phyloP scores from a whole-genome alignment of 2,888 invertebrate genomes.

The Euzetes globulus region DNA sequence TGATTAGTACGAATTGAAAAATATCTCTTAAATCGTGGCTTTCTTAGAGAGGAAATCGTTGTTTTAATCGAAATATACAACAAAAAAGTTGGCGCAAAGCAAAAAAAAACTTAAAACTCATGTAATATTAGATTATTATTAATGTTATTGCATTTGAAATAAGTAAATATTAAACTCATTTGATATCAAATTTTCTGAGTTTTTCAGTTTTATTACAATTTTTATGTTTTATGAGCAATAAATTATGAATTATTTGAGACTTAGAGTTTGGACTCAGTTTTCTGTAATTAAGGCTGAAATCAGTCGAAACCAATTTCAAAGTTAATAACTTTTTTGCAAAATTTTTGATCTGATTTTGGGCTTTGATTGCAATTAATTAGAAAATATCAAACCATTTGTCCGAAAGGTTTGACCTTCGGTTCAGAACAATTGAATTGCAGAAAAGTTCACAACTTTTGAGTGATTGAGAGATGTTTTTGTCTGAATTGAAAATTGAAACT shows the following conservation, averaged over 20 bases:
- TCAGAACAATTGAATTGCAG: not conserved
- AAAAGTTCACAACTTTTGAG: not conserved
- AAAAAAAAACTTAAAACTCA: not conserved
- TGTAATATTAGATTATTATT: not conserved
- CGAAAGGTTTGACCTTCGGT: not conserved
- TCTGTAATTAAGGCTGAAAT: not conserved
- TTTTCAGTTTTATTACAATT: not conserved
- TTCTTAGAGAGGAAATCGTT: too few relatives aligned
- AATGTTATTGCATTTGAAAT: not conserved
- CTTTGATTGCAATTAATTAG: not conserved
- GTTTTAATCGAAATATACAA: too few relatives aligned
- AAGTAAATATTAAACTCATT: not conserved
- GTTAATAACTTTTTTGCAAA: not conserved
- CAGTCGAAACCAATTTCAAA: not conserved
- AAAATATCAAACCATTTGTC: not conserved
- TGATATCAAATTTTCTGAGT: not conserved
- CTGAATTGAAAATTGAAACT: not conserved
- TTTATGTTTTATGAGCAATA: conserved; percentile 2
- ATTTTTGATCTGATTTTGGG: not conserved
- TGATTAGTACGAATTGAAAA: too few relatives aligned
- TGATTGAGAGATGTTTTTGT: not conserved
- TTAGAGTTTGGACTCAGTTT: not conserved
- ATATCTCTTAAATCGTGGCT: too few relatives aligned
- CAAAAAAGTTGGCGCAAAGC: too few relatives aligned
- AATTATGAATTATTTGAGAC: conserved; percentile 3